Percentiles rank a stretch among this genome's conserved stretches.
phyloP scores from a whole-genome alignment of 2,797 vertebrate genomes.

The Varecia variegata region DNA sequence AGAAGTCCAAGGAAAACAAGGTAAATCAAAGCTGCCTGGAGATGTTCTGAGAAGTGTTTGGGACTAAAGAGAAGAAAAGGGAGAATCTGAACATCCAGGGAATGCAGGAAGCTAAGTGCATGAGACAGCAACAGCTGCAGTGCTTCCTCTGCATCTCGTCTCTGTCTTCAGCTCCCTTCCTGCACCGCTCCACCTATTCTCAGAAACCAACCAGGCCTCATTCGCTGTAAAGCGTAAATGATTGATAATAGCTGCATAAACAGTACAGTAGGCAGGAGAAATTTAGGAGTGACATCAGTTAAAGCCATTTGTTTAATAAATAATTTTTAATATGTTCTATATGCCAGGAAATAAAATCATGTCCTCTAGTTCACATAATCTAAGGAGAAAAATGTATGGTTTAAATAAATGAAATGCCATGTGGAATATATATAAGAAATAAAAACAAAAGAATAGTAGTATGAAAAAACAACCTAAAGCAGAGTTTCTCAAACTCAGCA shows the following conservation, averaged over 20 bases:
- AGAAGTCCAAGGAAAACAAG: neutral
- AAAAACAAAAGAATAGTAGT: neutral
- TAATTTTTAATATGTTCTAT: conserved; percentile 20
- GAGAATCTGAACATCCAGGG: neutral
- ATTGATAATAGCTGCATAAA: neutral
- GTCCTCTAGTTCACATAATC: neutral
- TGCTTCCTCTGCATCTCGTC: neutral
- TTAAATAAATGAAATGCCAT: neutral
- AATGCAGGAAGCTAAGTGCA: neutral
- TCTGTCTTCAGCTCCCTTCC: neutral
- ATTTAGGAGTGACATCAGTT: neutral
- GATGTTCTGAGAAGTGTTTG: neutral
- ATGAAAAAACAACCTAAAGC: neutral
- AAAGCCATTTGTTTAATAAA: conserved; percentile 11
- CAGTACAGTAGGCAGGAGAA: neutral
- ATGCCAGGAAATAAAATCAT: conserved; percentile 10
- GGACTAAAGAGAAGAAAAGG: neutral
- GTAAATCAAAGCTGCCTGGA: neutral
- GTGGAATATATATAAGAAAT: neutral
- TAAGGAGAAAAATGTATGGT: neutral
- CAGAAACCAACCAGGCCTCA: neutral
- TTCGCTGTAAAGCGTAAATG: neutral
- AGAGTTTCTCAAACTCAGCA: neutral
- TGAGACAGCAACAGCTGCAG: neutral
- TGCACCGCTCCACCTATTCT: neutral